Base-by-base conservation (phyloP, 2,113 vertebrate genomes). In the Camelus dromedarius region DNA sequence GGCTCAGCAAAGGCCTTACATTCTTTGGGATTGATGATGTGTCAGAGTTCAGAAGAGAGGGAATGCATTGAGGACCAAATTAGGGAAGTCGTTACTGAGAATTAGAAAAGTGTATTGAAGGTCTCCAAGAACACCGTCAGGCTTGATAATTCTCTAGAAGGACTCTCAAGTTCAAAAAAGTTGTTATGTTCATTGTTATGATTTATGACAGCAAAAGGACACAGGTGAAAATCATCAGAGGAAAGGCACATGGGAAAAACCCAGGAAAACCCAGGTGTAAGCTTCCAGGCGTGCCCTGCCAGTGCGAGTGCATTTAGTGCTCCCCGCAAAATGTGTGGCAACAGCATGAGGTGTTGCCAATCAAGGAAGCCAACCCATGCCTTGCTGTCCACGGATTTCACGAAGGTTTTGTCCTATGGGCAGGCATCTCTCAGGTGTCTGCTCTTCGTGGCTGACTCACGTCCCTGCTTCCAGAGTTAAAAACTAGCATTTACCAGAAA, bases 91-190 rank as follows among this genome's bases (percentile, higher is more conserved):
- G 86, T 81, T 86, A 48, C 15, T 64, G 9, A 64, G 35, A 76
- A 48, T 8, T n/a, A 82, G 62, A 52, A 12, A 72, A 30, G 13
- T 52, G 7, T 52, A 4, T 15, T 70, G 15, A 16, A 6, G 11
- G 1, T n/a, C 8, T 15, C 26, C 28, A 48, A 67, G 19, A 81
- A 35, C 3, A 38, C 1, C 0, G 2, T 22, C 18, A 38, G 32
- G 3, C 11, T 56, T 95, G 35, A 58, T 42, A 18, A 91, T 67
- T 83, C 46, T 90, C n/a, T 90, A 18, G 50, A 94, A 89, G 18
- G 28, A 89, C 46, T 42, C 12, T 38, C 0, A 67, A 85, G 60
- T 14, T 24, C 0, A 62, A 72, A 76, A 54, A 64, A 60, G 5
- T 1, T 46, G 4, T 38, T 48, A 26, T 26, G 50, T 76, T 52